These are phyloP conservation scores for Xiphorhynchus erythropygius DNA, from an alignment of 2,797 vertebrate species.

Conservation along the genomic window DNA sequence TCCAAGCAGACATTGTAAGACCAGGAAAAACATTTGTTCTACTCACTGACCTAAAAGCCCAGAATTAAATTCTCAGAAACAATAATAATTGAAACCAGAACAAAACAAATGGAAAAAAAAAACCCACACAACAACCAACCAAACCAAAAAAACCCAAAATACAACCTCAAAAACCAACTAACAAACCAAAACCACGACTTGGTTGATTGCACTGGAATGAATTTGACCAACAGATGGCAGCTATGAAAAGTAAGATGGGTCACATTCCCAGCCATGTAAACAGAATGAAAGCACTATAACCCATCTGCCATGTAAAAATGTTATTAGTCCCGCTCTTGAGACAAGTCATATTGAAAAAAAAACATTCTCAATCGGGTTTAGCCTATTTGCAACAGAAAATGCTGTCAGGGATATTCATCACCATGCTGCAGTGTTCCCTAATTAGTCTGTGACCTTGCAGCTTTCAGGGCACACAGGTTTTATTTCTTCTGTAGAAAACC, in stretches of 20 bases:
- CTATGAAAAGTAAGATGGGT: neutral
- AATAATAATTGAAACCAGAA: slow-evolving; percentile 5
- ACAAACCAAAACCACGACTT: neutral
- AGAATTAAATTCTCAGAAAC: neutral
- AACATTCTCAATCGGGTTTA: neutral
- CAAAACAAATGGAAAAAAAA: neutral
- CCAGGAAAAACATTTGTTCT: neutral
- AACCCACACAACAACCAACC: neutral
- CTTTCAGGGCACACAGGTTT: neutral
- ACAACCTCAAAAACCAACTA: neutral
- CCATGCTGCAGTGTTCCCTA: neutral
- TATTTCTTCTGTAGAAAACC: neutral
- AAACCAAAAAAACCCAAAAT: neutral
- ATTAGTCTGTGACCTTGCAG: neutral
- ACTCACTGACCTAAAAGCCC: neutral
- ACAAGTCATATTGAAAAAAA: neutral
- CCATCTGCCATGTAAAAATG: neutral
- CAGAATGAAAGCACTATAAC: neutral
- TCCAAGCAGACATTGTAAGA: neutral
- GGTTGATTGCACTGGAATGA: slow-evolving; percentile 28
- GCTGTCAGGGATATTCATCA: neutral
- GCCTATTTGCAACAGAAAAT: neutral
- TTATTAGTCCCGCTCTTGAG: neutral
- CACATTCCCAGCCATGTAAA: neutral
- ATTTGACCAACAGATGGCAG: slow-evolving; percentile 44